Evolutionary conservation across 2,888 invertebrate genomes (phyloP), one percentile per base, ranked within the genome.

Genomic region (Sphaerophoria taeniata): DNA sequence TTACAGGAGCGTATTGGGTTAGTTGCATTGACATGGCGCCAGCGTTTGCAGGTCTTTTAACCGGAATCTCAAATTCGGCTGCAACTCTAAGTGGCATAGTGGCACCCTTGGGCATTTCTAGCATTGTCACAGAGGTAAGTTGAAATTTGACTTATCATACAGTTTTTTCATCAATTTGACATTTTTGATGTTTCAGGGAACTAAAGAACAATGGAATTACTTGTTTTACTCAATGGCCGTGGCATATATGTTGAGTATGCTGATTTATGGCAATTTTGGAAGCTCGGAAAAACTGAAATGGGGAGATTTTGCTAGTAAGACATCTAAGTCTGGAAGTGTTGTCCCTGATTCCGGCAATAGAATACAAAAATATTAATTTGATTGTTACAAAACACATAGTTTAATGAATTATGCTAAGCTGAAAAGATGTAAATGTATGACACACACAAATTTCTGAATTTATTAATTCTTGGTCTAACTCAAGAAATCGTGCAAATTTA

Each of bases 1-100:
- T 92, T 79, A 90, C 92, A 24, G 93, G 92, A 6, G 92, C 92
- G 1, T 93, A 93, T 87, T 90, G 92, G 89, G 90, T 92, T 7
- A 92, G 92, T 76, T 89, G 92, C 49, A 89, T 93, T 24, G 93
- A 93, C 82, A 88, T 93, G 70, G 93, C 93, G 2, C 93, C 93
- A 1, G 90, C 92, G 2, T 92, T 90, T 88, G 90, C 93, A 1
- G 93, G 93, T 0, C 88, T 93, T 3, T 87, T 93, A 9, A 92
- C 92, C 2, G 93, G 93, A 0, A 87, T 93, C n/a, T 90, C 92
- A 43, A 93, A 93, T 77, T 91, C 92, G 14, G 88, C 92, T 70
- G 92, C 91, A 1, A 91, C 92, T 16, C 81, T 92, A 3, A 90
- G 92, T 49, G 93, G 93, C 9, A 91, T 93, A 81, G 60, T 92